phyloP scores from a whole-genome alignment of 2,113 vertebrate species.

The Tragelaphus buxtoni region DNA sequence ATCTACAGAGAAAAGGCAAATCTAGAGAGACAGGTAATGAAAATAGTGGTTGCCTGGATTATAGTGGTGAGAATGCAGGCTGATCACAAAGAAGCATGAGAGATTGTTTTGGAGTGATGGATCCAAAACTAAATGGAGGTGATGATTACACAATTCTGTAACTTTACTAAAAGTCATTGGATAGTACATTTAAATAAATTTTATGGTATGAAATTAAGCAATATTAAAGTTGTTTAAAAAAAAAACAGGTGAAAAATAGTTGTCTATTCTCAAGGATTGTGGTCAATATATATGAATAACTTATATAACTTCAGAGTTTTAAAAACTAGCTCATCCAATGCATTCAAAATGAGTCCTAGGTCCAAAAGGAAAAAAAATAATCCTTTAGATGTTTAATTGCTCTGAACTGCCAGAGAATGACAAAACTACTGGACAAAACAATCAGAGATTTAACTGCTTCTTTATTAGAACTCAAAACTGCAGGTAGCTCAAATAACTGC shows the following conservation, averaged over 20 bases:
- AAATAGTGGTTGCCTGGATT: not conserved
- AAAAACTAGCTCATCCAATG: constrained; percentile 21
- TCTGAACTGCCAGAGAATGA: not conserved
- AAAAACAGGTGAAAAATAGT: not conserved
- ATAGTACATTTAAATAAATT: constrained; percentile 17
- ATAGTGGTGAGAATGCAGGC: not conserved
- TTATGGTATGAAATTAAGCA: not conserved
- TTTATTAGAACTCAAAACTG: constrained; percentile 13
- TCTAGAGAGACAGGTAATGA: not conserved
- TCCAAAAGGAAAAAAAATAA: not conserved
- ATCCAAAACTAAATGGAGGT: constrained; percentile 11
- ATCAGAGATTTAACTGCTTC: not conserved
- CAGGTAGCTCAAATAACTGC: not conserved
- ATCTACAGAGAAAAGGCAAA: constrained; percentile 29
- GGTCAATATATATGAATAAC: not conserved
- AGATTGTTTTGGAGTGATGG: not conserved
- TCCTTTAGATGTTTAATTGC: not conserved
- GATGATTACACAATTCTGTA: not conserved
- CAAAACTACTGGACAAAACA: not conserved
- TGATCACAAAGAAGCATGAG: not conserved
- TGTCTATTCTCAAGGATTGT: not conserved
- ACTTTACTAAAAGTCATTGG: constrained; percentile 18
- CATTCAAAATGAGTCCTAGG: constrained; percentile 35
- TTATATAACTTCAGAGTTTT: not conserved
- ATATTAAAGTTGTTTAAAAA: not conserved